A percentile compares a stretch with the other conserved stretches of the same genome.
Conservation (phyloP, 1,140 invertebrate genomes). For the Cotesia glomerata region DNA sequence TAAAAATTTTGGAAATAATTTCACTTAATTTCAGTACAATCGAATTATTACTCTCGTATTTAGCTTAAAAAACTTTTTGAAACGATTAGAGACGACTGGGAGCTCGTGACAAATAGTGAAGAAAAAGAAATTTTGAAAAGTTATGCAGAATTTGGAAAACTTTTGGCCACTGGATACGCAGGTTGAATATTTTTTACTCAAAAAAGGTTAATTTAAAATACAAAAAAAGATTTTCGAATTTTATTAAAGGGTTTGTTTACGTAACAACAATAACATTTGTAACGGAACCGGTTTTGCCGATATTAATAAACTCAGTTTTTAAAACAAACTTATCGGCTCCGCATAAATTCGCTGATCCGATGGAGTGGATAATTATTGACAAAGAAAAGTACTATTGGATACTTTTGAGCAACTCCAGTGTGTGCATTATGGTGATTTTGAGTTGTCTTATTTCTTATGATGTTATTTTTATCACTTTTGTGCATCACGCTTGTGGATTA, state of each 20-base stretch:
- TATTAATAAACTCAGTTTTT: not conserved
- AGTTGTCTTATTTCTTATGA: constrained; percentile 3
- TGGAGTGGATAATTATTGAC: constrained; percentile 17
- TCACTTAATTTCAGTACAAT: not conserved
- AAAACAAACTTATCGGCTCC: constrained; percentile 3
- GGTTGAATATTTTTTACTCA: constrained; percentile 8
- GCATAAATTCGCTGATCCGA: constrained; percentile 16
- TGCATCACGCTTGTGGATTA: constrained; percentile 22
- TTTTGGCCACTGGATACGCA: constrained; percentile 15
- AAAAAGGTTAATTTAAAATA: too few species aligned
- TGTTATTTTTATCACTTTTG: constrained; percentile 8
- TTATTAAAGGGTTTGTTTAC: not conserved
- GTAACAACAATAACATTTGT: not conserved
- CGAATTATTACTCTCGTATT: not conserved
- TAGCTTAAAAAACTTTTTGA: constrained; percentile 21
- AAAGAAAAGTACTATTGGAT: constrained; percentile 25
- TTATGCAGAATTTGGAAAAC: constrained; percentile 19
- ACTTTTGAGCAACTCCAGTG: not conserved
- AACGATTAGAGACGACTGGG: constrained; percentile 20
- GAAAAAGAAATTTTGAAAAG: constrained; percentile 15
- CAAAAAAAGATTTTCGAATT: not conserved
- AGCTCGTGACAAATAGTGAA: not conserved
- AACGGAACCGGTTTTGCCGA: too few species aligned
- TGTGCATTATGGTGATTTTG: constrained; percentile 4
- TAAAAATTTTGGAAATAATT: not conserved